Base-by-base conservation (phyloP, 2,888 invertebrate genomes). In the Idaea straminata region DNA sequence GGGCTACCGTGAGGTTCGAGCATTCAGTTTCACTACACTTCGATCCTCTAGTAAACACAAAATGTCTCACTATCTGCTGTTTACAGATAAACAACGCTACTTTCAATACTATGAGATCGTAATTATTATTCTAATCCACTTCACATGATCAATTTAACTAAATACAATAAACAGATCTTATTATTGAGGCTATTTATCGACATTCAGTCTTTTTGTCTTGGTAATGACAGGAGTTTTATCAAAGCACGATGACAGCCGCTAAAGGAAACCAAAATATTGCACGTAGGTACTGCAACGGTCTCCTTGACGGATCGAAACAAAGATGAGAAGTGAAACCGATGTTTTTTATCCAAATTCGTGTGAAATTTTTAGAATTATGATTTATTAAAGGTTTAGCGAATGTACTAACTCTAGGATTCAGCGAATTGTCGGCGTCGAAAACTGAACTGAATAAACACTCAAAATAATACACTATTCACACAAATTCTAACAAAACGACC, bases 381-480 rank as follows among this genome's bases (percentile, higher is more conserved):
- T 77, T 76, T 77, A 79, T 71, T 75, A 73, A 74, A 84, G 83
- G 89, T 83, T 88, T 85, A 86, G 81, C 81, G 84, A 80, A 83
- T 83, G 88, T 91, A 91, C 84, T 88, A 86, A 88, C 88, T 91
- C 87, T 88, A 83, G 79, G 79, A 78, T 79, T 82, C 69, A 81
- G 79, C 82, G 76, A 86, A 86, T 86, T 89, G 92, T 94, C 94
- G 94, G 94, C 94, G 93, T 94, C 94, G 92, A 92, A 92, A 93
- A 93, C 91, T 93, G 89, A 92, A 93, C 89, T 87, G 91, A 93
- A 89, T 88, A 90, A 91, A 92, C 92, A 93, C 93, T 92, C 91
- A 93, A 93, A 94, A 88, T 90, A 88, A 87, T 89, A 91, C 92
- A 93, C 91, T 91, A 94, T 94, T 94, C 94, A 94, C 94, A 93